Percentiles rank a stretch among this genome's conserved stretches.
Evolutionary conservation across 1,140 invertebrate genomes (phyloP).

Genomic region (Lasaia peninsularis): DNA sequence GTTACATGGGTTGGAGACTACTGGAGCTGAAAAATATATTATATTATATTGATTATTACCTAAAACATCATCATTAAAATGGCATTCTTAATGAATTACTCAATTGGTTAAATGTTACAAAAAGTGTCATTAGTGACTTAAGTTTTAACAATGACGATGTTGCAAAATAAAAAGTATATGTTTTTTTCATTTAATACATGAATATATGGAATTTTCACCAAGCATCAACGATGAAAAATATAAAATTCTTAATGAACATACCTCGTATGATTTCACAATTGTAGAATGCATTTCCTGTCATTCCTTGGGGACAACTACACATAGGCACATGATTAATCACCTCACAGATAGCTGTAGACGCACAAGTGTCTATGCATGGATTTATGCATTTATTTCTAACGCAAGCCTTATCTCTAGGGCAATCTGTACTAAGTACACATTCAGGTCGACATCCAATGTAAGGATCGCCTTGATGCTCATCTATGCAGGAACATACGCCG

Average conservation of each 20-base stretch:
- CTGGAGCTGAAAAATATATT: conserved; percentile 40
- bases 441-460: conserved; percentile 83
- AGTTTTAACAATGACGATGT: neutral
- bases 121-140: neutral
- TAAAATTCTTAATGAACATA: conserved; percentile 21
- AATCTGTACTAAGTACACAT: conserved; percentile 84
- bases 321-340: conserved; percentile 84
- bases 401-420: conserved; percentile 82
- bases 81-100: too few species aligned
- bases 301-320: conserved; percentile 82
- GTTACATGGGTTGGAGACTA: conserved; percentile 73
- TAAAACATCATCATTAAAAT: too few species aligned
- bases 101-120: too few species aligned
- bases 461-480: conserved; percentile 84
- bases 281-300: conserved; percentile 81
- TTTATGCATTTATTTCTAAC: conserved; percentile 83
- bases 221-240: too few species aligned
- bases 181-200: neutral
- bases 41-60: too few species aligned
- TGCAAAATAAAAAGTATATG: neutral
- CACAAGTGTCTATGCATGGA: conserved; percentile 84
- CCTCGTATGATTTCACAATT: conserved; percentile 62
- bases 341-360: conserved; percentile 81
- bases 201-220: neutral
- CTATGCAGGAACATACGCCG: conserved; percentile 80